Percentiles rank a stretch among this genome's conserved stretches.
These are phyloP conservation scores for Nesospiza acunhae DNA, from an alignment of 2,113 vertebrate genomes.

Conservation along the genomic window DNA sequence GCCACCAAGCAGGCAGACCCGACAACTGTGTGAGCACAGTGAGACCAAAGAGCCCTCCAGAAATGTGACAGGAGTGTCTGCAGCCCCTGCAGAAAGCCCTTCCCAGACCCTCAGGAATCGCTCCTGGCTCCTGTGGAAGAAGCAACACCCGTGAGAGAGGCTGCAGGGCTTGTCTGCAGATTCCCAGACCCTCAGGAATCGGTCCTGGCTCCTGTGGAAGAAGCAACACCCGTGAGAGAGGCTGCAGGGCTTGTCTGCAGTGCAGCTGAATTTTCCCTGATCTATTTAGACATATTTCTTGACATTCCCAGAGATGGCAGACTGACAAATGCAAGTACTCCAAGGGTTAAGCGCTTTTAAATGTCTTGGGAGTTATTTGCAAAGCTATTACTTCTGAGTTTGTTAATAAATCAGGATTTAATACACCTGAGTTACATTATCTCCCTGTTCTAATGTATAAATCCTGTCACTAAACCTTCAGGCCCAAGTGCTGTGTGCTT, in stretches of 20 bases:
- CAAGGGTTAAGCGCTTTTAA: slow-evolving; percentile 49
- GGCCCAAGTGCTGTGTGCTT: slow-evolving; percentile 54
- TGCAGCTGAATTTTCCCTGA: neutral
- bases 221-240: accelerated
- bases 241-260: neutral
- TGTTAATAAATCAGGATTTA: slow-evolving; percentile 73
- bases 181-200: neutral
- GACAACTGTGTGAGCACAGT: accelerated
- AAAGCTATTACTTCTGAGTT: slow-evolving; percentile 64
- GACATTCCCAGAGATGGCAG: neutral
- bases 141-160: accelerated
- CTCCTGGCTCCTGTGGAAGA: neutral
- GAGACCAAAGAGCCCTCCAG: neutral
- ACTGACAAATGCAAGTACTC: slow-evolving; percentile 1
- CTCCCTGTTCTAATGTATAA: slow-evolving; percentile 62
- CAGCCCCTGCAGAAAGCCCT: neutral
- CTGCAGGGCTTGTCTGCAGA: neutral
- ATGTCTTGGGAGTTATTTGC: slow-evolving; percentile 64
- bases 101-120: accelerated
- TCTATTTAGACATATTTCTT: neutral
- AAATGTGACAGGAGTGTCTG: neutral
- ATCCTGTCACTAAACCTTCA: slow-evolving; percentile 65
- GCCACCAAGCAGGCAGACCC: neutral
- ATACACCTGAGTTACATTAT: slow-evolving; percentile 70
- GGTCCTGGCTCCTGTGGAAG: neutral